Base-by-base conservation (phyloP, 1,140 invertebrate genomes). In the Drosophila santomea region DNA sequence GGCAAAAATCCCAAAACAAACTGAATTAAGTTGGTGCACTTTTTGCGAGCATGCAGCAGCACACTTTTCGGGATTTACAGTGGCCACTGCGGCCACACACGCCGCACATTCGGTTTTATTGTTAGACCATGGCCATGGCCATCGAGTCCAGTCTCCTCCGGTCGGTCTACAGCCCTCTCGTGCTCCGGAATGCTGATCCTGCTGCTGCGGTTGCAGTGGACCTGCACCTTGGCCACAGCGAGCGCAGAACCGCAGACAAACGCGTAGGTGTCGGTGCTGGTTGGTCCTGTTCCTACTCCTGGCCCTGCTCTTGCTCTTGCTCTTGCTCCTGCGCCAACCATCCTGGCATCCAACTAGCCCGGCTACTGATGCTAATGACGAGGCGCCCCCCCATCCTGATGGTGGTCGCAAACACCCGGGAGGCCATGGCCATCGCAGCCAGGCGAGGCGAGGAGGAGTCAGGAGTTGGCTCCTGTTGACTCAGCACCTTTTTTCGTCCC, bases 81-180 rank as follows among this genome's bases (percentile, higher is more conserved):
- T 75, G 69, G 38, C 57, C 55, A 71, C 54, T 47, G 17, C 39
- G 63, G 60, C 60, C 59, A 60, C 67, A 78, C 48, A 54, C 39
- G 44, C 74, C 84, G 71, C 80, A 80, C 72, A 83, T 80, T 86
- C 15, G 75, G 84, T 89, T 88, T 83, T 86, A 86, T 86, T 86
- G 84, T 86, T 86, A 69, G 54, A 61, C 55, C 60, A 62, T 38
- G 57, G 57, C 48, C 64, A 62, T 32, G 58, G 64, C 48, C 64
- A 62, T 32, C 55, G 64, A 55, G 25, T 41, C 20, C 48, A 50
- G 20, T 35, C 32, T 55, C 43, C 66, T 25, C 25, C 14, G 62
- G 41, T 38, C 14, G 62, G 41, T 38, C 15, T 35, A 2, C 15
- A n/a, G 7, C 2, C 43, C 12, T 15, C 10, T 15, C 10, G 17